These are phyloP conservation scores for Thereva nobilitata DNA, from an alignment of 2,888 invertebrate species.

Conservation along the genomic window DNA sequence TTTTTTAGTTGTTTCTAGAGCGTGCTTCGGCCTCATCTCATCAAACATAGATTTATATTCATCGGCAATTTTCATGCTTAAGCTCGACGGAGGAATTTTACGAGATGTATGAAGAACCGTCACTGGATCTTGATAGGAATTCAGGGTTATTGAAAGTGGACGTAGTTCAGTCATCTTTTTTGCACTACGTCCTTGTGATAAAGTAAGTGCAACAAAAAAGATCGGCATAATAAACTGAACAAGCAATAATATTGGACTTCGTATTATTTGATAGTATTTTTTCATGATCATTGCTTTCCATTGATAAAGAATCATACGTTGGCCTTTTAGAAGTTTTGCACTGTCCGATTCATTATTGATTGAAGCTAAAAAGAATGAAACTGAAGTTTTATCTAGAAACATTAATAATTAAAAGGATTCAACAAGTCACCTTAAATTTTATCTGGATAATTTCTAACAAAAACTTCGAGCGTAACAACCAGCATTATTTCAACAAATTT, in stretches of 20 bases:
- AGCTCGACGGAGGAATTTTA: not conserved
- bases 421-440: no score
- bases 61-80: not conserved
- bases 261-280: slow-evolving; percentile 48
- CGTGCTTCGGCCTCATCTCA: not conserved
- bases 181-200: no score
- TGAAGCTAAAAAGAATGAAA: not conserved
- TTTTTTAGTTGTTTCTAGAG: slow-evolving; percentile 36
- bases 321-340: not conserved
- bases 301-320: slow-evolving; percentile 48
- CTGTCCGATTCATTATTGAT: not conserved
- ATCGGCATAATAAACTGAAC: slow-evolving; percentile 7
- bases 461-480: no score
- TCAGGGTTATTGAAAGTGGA: not conserved
- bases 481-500: no score
- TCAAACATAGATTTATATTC: slow-evolving; percentile 5
- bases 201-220: not conserved
- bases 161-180: not conserved
- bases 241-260: slow-evolving; percentile 16
- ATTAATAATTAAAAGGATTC: no score
- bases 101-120: not conserved
- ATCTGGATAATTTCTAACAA: no score
- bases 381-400: not conserved
- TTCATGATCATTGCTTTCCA: slow-evolving; percentile 57
- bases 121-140: not conserved